Percentiles rank a stretch among this genome's conserved stretches.
phyloP scores from a whole-genome alignment of 2,888 invertebrate species.

The Ophion slaviceki region DNA sequence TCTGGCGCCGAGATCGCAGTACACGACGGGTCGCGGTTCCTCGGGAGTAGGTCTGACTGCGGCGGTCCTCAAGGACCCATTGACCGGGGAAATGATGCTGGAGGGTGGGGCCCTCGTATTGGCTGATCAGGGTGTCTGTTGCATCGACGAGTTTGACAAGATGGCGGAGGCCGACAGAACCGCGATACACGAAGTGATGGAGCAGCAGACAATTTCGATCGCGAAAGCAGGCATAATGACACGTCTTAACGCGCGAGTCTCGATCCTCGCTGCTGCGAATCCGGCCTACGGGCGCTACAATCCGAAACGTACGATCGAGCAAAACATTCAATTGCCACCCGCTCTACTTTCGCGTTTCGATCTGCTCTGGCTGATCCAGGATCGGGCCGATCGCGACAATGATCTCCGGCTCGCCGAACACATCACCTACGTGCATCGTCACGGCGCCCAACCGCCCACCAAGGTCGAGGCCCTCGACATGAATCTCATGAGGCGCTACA shows the following conservation, averaged over 20 bases:
- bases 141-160: slow-evolving; percentile 99
- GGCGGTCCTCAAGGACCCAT: slow-evolving; percentile 98
- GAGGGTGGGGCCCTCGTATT: slow-evolving; percentile 98
- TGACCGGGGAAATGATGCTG: slow-evolving; percentile 98
- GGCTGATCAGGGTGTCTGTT: slow-evolving; percentile 98
- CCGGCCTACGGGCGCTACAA: slow-evolving; percentile 99
- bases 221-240: slow-evolving; percentile 99
- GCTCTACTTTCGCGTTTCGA: slow-evolving; percentile 98
- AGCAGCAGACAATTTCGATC: slow-evolving; percentile 99
- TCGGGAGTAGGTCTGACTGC: slow-evolving; percentile 99
- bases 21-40: slow-evolving; percentile 98
- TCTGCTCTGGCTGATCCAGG: slow-evolving; percentile 97
- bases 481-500: slow-evolving; percentile 96
- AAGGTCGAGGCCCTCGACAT: slow-evolving; percentile 91
- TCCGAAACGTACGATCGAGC: slow-evolving; percentile 96
- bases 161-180: slow-evolving; percentile 98
- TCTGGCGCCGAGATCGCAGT: slow-evolving; percentile 95
- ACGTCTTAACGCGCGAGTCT: slow-evolving; percentile 97
- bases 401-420: slow-evolving; percentile 95
- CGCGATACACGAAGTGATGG: slow-evolving; percentile 99
- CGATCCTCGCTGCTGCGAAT: slow-evolving; percentile 99
- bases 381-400: slow-evolving; percentile 88
- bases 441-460: slow-evolving; percentile 93
- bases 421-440: slow-evolving; percentile 98
- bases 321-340: slow-evolving; percentile 99